Evolutionary conservation across 2,113 vertebrate species (phyloP), one percentile per base, ranked within the genome.

Genomic region (Calonectris borealis): DNA sequence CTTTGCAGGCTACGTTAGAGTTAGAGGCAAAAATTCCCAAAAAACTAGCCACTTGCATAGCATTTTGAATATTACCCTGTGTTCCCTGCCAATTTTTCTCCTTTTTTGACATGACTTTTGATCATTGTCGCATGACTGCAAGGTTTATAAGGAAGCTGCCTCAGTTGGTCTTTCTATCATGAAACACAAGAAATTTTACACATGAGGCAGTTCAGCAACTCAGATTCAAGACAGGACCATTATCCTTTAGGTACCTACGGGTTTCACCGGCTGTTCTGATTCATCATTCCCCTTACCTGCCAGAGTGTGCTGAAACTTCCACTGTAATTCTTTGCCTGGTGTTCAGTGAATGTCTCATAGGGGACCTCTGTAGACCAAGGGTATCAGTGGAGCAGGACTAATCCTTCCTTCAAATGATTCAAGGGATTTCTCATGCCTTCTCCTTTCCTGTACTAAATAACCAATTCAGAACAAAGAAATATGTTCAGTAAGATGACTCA

Each of bases 361-460:
- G 98, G 98, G 65, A 98, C 90, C 44, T 98, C 97, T 3, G 77
- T 96, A 85, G 98, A 88, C 65, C 98, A 98, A 7, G 98, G 98
- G 86, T 99, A 99, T 98, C 99, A 99, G 20, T 94, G 97, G 31
- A 98, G 98, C 12, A 91, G 31, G 31, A 99, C 93, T 8, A 98
- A 95, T 29, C 97, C 98, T 54, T 99, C 97, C 69, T 98, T 98
- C 18, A 97, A 92, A 68, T 86, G 81, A 83, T 98, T 98, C 96
- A 96, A 99, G 95, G 94, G 98, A 82, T 99, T 89, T 36, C 98
- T 97, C 71, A 98, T 51, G 14, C 98, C 98, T 94, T 99, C 98
- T 79, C 98, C 16, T 98, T 98, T 96, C 98, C 97, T 96, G 98
- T 99, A 69, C 40, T 96, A 76, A 96, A 95, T 8, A 76, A 96